Percentiles rank a stretch among this genome's conserved stretches.
Conservation (phyloP, 2,113 vertebrate genomes). For the Cynopterus brachyotis region DNA sequence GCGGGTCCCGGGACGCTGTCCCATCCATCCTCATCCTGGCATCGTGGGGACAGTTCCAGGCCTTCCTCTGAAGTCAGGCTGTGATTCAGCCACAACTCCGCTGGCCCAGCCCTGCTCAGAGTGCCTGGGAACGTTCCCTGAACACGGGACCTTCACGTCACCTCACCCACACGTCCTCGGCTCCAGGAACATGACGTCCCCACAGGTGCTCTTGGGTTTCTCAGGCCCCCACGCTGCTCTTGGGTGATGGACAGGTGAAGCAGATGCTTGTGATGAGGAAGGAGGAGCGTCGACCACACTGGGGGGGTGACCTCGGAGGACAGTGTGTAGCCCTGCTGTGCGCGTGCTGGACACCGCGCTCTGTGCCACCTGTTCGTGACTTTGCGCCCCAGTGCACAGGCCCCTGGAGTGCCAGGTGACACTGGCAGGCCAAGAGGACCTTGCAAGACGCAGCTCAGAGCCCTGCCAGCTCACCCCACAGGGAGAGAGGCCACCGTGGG, state of each 20-base stretch:
- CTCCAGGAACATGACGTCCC: not conserved
- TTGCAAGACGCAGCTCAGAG: not conserved
- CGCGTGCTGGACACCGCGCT: not conserved
- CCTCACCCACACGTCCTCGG: rapidly evolving
- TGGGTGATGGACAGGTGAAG: not conserved
- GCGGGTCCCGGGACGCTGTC: not conserved
- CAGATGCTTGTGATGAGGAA: not conserved
- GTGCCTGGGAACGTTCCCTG: not conserved
- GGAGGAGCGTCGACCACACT: not conserved
- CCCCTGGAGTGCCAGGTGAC: not conserved
- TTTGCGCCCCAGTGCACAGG: not conserved
- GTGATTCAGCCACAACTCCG: too few species aligned
- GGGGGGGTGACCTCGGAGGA: not conserved
- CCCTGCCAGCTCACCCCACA: not conserved
- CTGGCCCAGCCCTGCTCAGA: not conserved
- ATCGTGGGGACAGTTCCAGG: rapidly evolving
- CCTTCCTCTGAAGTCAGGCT: not conserved
- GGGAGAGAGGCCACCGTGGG: not conserved
- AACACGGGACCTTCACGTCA: not conserved
- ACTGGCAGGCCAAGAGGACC: not conserved
- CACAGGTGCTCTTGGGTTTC: not conserved
- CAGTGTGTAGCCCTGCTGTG: too few species aligned
- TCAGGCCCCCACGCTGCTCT: rapidly evolving
- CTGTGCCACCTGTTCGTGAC: too few species aligned
- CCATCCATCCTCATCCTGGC: not conserved